Base-by-base conservation (phyloP, 1,140 invertebrate species). In the Lepidurus packardi region DNA sequence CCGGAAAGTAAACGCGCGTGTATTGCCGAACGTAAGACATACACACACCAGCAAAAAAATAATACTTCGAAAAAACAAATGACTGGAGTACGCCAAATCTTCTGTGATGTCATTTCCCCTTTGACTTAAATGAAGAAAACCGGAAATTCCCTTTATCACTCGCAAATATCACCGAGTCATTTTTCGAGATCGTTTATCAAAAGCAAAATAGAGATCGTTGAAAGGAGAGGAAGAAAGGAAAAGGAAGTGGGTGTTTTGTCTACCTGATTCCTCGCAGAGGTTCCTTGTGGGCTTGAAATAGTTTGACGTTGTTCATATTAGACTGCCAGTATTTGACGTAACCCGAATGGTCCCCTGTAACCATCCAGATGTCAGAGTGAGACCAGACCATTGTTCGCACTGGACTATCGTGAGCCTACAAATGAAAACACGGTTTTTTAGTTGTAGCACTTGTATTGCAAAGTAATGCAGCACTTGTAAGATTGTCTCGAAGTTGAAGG, bases 231-330 rank as follows among this genome's bases (percentile, higher is more conserved):
- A 78, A n/a, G n/a, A n/a, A n/a, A n/a, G n/a, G n/a, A n/a, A n/a
- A n/a, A 77, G 73, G 76, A 75, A 76, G 47, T 44, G 78, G 74
- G 43, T 43, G 47, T 74, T 76, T 78, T 78, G 42, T 88, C 88
- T 92, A 97, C 94, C 94, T 96, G 88, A 99, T 93, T 87, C 96
- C 97, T 85, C 98, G 90, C 82, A 99, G 93, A 80, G 98, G 93
- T 89, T 99, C 98, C 91, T 99, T 99, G 87, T 99, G 98, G 44
- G 97, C 98, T 88, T 99, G 97, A 89, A 97, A 99, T 96, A 99
- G 98, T 90, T 99, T 99, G 24, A 99, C 98, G 88, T 99, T 99
- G 88, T 99, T 99, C 98, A 99, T 99, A 87, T 99, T 99, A 81
- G 96, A 97, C 89, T 99, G 98, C 98, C 98, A 99, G 88, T 99